phyloP scores from a whole-genome alignment of 92 coral and sea anemone species.

The Montipora capitata region DNA sequence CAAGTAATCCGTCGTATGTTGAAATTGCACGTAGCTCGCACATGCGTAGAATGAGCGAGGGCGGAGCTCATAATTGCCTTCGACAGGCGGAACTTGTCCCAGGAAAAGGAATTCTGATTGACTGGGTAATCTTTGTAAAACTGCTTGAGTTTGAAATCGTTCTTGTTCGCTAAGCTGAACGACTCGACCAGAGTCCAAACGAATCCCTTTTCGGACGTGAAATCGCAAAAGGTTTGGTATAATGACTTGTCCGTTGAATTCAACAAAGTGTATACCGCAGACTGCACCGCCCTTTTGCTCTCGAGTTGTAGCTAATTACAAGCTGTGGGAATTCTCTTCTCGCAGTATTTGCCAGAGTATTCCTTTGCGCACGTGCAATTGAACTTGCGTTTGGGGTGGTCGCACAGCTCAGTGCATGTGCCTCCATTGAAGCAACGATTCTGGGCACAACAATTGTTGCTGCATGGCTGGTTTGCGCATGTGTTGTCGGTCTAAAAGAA shows the following conservation, averaged over 20 bases:
- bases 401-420: conserved; percentile 60
- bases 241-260: not conserved
- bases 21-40: conserved; percentile 54
- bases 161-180: conserved; percentile 31
- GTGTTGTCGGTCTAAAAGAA: not conserved
- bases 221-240: not conserved
- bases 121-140: conserved; percentile 24
- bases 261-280: conserved; percentile 2
- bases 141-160: conserved; percentile 12
- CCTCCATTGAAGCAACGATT: conserved; percentile 61
- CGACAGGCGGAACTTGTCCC: conserved; percentile 64
- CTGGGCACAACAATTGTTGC: conserved; percentile 52
- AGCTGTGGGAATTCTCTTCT: not conserved
- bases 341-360: conserved; percentile 47
- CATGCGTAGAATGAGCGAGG: conserved; percentile 35
- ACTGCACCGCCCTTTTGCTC: not conserved
- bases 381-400: conserved; percentile 58
- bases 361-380: conserved; percentile 45
- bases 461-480: conserved; percentile 13
- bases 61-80: conserved; percentile 17
- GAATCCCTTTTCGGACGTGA: conserved; percentile 24
- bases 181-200: conserved; percentile 76
- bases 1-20: no score
- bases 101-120: conserved; percentile 34
- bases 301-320: not conserved